Conservation (phyloP, 2,797 vertebrate species). For the Lepilemur septentrionalis region DNA sequence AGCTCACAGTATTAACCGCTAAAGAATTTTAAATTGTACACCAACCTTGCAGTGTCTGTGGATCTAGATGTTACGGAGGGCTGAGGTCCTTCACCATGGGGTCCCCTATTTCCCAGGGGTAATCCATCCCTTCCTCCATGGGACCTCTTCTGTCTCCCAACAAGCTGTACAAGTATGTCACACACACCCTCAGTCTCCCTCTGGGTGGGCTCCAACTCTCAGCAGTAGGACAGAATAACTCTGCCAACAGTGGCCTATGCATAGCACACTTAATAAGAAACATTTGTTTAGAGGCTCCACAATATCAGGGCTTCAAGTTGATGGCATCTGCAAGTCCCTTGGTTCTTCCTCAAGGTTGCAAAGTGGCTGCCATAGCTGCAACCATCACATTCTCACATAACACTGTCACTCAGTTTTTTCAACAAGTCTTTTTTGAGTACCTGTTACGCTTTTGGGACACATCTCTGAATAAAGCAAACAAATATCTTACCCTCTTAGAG, state of each 20-base stretch:
- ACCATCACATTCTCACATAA: neutral
- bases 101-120: neutral
- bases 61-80: neutral
- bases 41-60: fast-evolving
- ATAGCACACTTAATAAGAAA: neutral
- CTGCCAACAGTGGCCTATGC: neutral
- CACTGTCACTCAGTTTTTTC: neutral
- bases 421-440: neutral
- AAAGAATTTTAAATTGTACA: fast-evolving
- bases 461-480: neutral
- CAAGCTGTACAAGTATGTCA: fast-evolving
- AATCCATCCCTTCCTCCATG: neutral
- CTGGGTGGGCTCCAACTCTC: neutral
- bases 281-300: neutral
- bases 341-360: neutral
- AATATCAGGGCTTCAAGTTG: neutral
- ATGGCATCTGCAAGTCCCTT: neutral
- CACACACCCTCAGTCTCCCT: neutral
- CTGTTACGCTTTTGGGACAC: neutral
- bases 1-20: neutral
- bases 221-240: neutral
- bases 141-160: neutral
- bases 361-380: neutral
- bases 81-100: neutral
- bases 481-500: neutral